Evolutionary conservation across 2,797 vertebrate genomes (phyloP).

Genomic region (Scolopax bukidnonensis): DNA sequence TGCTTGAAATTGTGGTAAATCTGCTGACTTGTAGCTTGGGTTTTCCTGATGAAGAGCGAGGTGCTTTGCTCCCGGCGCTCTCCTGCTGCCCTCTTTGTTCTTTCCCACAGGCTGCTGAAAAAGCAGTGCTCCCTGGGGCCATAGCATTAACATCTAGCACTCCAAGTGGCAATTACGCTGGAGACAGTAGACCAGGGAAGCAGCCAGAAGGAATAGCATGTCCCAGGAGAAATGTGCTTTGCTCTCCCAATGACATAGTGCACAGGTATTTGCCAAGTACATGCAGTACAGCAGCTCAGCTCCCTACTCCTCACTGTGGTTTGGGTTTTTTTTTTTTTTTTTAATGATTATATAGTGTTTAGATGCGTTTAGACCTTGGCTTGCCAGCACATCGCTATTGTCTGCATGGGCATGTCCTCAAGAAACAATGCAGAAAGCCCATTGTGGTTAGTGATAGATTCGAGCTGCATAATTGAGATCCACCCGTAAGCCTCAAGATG

Average conservation of each 20-base stretch:
- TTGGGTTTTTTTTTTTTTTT: not conserved
- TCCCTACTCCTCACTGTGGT: not conserved
- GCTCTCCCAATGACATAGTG: not conserved
- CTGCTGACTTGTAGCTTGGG: not conserved
- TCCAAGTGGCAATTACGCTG: constrained; percentile 29
- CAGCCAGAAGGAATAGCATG: not conserved
- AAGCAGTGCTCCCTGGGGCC: not conserved
- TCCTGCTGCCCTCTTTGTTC: not conserved
- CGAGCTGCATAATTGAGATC: not conserved
- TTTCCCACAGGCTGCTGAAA: not conserved
- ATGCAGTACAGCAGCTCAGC: not conserved
- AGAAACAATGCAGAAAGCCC: constrained; percentile 10
- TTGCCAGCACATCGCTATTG: constrained; percentile 33
- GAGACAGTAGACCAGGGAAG: not conserved
- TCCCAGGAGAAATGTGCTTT: not conserved
- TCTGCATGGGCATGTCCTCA: constrained; percentile 40
- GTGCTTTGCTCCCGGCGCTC: not conserved
- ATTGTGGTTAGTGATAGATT: constrained; percentile 38
- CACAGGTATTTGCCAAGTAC: constrained; percentile 3
- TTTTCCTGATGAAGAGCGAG: not conserved
- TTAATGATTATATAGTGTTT: not conserved
- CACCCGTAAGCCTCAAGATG: constrained; percentile 34
- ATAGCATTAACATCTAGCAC: not conserved
- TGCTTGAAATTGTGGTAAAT: not conserved
- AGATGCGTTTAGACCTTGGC: constrained; percentile 8